phyloP scores from a whole-genome alignment of 2,888 invertebrate genomes.

The Teleiodes luculella region DNA sequence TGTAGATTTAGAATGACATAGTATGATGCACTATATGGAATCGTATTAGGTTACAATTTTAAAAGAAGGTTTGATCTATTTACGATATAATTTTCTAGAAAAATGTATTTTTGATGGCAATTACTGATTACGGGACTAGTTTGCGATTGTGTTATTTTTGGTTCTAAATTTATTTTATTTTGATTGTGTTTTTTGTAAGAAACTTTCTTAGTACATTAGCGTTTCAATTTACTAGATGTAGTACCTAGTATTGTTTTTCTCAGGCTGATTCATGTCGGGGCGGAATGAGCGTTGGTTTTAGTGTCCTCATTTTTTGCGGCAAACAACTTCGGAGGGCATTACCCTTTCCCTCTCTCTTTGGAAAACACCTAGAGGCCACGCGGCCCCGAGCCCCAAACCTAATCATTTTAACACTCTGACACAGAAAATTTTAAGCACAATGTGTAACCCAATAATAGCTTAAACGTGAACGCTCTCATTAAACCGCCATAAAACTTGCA shows the following conservation, averaged over 20 bases:
- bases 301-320: slow-evolving; percentile 76
- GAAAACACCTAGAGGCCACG: slow-evolving; percentile 63
- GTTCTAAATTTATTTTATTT: too few relatives aligned
- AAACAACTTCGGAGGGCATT: slow-evolving; percentile 76
- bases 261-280: slow-evolving; percentile 71
- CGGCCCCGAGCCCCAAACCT: background rate
- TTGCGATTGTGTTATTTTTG: too few relatives aligned
- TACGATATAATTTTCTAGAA: too few relatives aligned
- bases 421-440: slow-evolving; percentile 1
- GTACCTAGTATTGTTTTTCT: slow-evolving; percentile 54
- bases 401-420: slow-evolving; percentile 4
- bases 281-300: slow-evolving; percentile 70
- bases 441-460: background rate
- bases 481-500: background rate
- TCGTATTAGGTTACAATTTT: too few relatives aligned
- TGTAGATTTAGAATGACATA: too few relatives aligned
- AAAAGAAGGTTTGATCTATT: too few relatives aligned
- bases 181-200: background rate
- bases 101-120: too few relatives aligned
- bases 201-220: background rate
- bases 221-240: too few relatives aligned
- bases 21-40: too few relatives aligned
- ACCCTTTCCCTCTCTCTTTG: slow-evolving; percentile 61
- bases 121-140: too few relatives aligned
- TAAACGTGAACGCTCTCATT: background rate